These are phyloP conservation scores for Drosophila fulvimacula DNA, from an alignment of 2,888 invertebrate genomes.

Conservation along the genomic window DNA sequence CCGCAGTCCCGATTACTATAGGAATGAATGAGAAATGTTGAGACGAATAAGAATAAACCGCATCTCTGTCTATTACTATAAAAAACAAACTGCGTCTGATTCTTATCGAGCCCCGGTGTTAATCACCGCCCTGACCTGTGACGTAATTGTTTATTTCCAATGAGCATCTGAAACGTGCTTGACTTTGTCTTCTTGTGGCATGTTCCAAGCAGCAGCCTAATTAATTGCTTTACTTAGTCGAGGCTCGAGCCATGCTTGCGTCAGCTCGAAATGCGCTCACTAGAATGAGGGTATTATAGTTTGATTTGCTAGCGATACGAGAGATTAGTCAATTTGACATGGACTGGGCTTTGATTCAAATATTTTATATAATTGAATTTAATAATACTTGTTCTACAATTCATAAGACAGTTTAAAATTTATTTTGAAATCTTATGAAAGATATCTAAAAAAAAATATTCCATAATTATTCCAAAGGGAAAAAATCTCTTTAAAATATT, in stretches of 20 bases:
- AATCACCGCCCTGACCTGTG: constrained; percentile 46
- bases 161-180: constrained; percentile 36
- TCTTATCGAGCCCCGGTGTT: constrained; percentile 21
- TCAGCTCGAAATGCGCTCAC: constrained; percentile 23
- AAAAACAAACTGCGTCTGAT: constrained; percentile 47
- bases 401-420: background rate
- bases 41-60: constrained; percentile 24
- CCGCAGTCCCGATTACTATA: constrained; percentile 77
- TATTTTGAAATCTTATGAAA: background rate
- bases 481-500: too few relatives aligned
- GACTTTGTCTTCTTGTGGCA: constrained; percentile 41
- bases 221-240: constrained; percentile 37
- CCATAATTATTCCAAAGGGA: background rate
- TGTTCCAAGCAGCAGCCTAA: constrained; percentile 29
- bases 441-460: background rate
- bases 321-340: background rate
- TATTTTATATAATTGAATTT: background rate
- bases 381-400: too few relatives aligned
- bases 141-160: constrained; percentile 59
- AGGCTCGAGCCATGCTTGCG: constrained; percentile 23
- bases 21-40: constrained; percentile 57
- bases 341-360: background rate
- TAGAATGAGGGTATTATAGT: background rate
- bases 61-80: constrained; percentile 10
- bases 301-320: background rate